These are phyloP conservation scores for Cygnus olor DNA, from an alignment of 2,797 vertebrate species.

Conservation along the genomic window DNA sequence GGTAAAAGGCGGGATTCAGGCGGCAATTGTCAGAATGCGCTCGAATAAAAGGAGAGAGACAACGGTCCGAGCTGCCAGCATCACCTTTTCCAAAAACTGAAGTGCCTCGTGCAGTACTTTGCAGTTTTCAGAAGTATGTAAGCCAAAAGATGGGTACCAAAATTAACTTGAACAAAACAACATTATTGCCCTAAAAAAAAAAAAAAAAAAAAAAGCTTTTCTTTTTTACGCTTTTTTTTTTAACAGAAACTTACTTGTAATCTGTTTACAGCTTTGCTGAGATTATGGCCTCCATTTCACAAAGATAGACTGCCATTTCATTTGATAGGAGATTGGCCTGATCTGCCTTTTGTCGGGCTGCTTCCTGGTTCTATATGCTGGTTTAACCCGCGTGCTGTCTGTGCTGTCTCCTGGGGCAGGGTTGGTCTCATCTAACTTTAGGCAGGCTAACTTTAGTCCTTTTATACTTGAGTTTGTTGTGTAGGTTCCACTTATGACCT, in stretches of 20 bases:
- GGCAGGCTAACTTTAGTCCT: neutral
- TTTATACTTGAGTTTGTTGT: neutral
- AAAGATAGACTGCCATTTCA: neutral
- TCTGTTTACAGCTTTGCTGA: neutral
- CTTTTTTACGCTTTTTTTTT: neutral
- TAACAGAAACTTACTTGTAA: neutral
- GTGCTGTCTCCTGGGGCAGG: neutral
- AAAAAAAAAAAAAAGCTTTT: neutral
- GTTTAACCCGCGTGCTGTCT: neutral
- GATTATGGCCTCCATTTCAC: neutral
- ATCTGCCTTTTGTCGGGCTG: neutral
- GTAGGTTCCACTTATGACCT: neutral
- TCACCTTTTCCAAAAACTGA: neutral
- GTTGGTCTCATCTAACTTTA: neutral
- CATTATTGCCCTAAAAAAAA: neutral
- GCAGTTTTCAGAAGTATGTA: neutral
- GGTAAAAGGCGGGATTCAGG: neutral
- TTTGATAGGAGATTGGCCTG: neutral
- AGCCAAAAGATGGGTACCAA: neutral
- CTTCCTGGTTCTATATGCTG: neutral
- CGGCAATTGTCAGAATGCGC: accelerated
- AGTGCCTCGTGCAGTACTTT: accelerated
- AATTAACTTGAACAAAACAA: neutral
- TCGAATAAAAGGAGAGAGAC: neutral
- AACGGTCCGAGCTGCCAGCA: neutral